These are phyloP conservation scores for Nomada ruficornis DNA, from an alignment of 2,888 invertebrate genomes.

Conservation along the genomic window DNA sequence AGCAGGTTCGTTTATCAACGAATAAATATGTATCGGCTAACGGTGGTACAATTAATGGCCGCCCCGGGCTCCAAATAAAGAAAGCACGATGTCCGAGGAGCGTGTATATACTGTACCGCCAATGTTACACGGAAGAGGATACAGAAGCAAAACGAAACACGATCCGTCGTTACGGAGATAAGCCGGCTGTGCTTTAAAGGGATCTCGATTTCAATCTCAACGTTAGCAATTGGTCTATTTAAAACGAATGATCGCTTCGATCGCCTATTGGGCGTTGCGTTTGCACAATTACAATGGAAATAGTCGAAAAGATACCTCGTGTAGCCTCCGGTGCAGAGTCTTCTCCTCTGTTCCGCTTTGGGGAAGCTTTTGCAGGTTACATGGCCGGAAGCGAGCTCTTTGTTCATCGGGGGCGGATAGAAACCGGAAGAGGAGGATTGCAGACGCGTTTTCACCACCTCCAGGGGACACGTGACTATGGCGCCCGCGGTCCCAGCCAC, in stretches of 20 bases:
- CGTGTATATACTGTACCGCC: too few species aligned
- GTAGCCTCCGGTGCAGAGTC: slow-evolving; percentile 88
- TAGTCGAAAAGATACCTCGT: slow-evolving; percentile 73
- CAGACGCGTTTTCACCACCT: slow-evolving; percentile 98
- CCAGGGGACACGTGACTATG: slow-evolving; percentile 98
- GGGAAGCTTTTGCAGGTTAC: slow-evolving; percentile 86
- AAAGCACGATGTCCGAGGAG: too few species aligned
- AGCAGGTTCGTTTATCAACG: background rate
- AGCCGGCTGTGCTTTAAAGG: too few species aligned
- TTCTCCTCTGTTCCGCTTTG: slow-evolving; percentile 88
- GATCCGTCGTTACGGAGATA: too few species aligned
- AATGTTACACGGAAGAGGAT: too few species aligned
- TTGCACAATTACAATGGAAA: too few species aligned
- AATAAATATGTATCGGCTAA: background rate
- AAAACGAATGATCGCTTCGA: background rate
- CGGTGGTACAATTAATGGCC: too few species aligned
- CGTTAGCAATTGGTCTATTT: background rate
- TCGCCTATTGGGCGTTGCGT: too few species aligned
- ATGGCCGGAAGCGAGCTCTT: slow-evolving; percentile 83
- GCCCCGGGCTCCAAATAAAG: too few species aligned
- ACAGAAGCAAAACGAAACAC: too few species aligned
- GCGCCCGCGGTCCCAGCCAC: slow-evolving; percentile 98
- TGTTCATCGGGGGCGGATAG: slow-evolving; percentile 77
- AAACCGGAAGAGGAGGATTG: slow-evolving; percentile 94
- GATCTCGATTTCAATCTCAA: background rate